These are phyloP conservation scores for Lagopus leucura DNA, from an alignment of 2,113 vertebrate genomes.

Conservation along the genomic window DNA sequence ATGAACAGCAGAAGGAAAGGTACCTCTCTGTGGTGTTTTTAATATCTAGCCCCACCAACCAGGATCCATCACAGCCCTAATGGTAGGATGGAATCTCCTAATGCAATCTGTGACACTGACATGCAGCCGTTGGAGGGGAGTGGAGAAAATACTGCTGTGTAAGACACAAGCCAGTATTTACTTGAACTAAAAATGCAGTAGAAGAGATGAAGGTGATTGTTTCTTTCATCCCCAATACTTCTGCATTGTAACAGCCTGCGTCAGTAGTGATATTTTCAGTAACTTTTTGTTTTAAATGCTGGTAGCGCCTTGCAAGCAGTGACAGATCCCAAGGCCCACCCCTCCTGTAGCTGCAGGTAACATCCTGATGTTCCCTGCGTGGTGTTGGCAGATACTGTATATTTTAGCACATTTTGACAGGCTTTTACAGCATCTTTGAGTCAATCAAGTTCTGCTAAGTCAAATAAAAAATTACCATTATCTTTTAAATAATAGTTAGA, in stretches of 20 bases:
- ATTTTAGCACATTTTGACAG: conserved; percentile 71
- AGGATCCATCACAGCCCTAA: not conserved
- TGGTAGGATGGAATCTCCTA: not conserved
- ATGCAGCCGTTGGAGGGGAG: not conserved
- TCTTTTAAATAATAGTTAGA: conserved; percentile 27
- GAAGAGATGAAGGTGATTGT: not conserved
- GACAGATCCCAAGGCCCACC: conserved; percentile 29
- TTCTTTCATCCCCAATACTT: not conserved
- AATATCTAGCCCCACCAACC: not conserved
- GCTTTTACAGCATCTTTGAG: conserved; percentile 34
- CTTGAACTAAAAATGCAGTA: not conserved
- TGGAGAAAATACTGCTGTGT: rapidly evolving
- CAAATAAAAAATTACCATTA: conserved; percentile 47
- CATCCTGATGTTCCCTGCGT: conserved; percentile 41
- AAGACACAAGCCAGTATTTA: not conserved
- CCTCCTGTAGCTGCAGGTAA: conserved; percentile 57
- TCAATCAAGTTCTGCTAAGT: conserved; percentile 63
- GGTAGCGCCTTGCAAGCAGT: conserved; percentile 27
- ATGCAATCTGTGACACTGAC: rapidly evolving
- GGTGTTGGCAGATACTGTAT: conserved; percentile 63
- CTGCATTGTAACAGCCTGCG: not conserved
- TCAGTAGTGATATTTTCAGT: not conserved
- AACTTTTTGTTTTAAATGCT: not conserved
- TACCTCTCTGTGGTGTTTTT: not conserved
- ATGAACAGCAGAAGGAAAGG: not conserved